These are phyloP conservation scores for Trididemnum clinides DNA, from an alignment of 23 tunicate species.

Conservation along the genomic window DNA sequence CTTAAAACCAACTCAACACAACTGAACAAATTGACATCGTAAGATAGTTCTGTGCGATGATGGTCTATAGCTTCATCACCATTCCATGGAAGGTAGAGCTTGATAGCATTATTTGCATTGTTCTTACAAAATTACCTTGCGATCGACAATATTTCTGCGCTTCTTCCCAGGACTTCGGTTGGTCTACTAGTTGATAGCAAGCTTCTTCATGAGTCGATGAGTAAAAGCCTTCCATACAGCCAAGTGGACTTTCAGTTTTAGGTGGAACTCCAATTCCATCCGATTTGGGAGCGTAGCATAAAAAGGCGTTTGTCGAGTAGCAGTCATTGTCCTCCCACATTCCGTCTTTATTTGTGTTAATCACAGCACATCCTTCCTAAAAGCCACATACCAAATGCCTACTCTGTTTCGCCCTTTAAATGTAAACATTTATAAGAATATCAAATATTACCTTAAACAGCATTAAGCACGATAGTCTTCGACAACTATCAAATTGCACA, in stretches of 20 bases:
- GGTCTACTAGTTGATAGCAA: conserved; percentile 57
- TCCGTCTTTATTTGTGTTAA: conserved; percentile 30
- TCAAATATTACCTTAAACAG: too few species aligned
- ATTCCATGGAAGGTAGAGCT: too few species aligned
- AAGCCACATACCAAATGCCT: too few species aligned
- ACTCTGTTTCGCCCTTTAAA: too few species aligned
- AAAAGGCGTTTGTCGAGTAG: conserved; percentile 10
- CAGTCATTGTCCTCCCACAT: conserved; percentile 71
- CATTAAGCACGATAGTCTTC: too few species aligned
- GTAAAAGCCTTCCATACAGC: conserved; percentile 55
- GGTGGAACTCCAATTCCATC: conserved; percentile 36
- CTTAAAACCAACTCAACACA: too few species aligned
- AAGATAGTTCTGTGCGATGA: too few species aligned
- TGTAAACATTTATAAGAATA: too few species aligned
- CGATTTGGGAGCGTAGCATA: conserved; percentile 56
- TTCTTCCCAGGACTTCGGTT: conserved; percentile 47
- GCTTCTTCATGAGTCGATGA: conserved; percentile 47
- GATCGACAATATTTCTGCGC: conserved; percentile 57
- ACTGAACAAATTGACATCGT: too few species aligned
- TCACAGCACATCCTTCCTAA: conserved; percentile 89
- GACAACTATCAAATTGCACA: too few species aligned
- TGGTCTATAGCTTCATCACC: too few species aligned
- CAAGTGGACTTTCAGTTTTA: conserved; percentile 41
- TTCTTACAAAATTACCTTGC: conserved; percentile 73
- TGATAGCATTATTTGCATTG: too few species aligned